Evolutionary conservation across 2,888 invertebrate species (phyloP).

Genomic region (Cheilosia vernalis): DNA sequence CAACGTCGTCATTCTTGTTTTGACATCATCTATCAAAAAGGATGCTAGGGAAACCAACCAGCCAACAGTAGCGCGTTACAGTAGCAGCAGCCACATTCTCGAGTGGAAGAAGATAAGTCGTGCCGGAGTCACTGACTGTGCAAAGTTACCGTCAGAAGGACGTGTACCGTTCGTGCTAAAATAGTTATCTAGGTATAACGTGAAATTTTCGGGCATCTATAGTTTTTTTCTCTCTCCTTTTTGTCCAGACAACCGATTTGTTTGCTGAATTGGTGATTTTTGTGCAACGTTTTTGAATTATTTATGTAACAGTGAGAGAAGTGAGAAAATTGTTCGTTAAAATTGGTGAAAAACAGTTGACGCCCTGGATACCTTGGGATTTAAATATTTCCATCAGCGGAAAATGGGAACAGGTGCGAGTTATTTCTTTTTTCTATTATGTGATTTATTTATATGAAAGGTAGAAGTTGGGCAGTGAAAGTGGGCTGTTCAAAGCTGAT

Average conservation of each 20-base stretch:
- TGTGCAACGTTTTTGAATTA: background rate
- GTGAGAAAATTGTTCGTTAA: no score
- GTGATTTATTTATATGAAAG: no score
- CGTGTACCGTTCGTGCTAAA: slow-evolving; percentile 43
- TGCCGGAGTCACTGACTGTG: slow-evolving; percentile 74
- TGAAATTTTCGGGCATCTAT: background rate
- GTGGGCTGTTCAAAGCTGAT: no score
- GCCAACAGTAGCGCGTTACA: slow-evolving; percentile 60
- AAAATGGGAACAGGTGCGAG: slow-evolving; percentile 83
- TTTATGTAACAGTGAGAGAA: slow-evolving; percentile 37
- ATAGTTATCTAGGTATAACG: background rate
- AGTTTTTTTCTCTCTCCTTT: background rate
- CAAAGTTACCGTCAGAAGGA: slow-evolving; percentile 72
- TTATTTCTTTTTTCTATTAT: background rate
- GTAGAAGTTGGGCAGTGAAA: no score
- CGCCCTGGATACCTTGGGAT: slow-evolving; percentile 83
- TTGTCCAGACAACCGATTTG: background rate
- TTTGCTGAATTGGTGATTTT: background rate
- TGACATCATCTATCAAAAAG: slow-evolving; percentile 73
- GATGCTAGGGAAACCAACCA: slow-evolving; percentile 73
- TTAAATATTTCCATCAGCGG: slow-evolving; percentile 83
- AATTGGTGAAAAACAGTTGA: slow-evolving; percentile 42
- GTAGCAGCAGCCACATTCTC: slow-evolving; percentile 54
- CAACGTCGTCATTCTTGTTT: slow-evolving; percentile 71
- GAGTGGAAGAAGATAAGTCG: slow-evolving; percentile 72